Evolutionary conservation across 2,888 invertebrate genomes (phyloP), one percentile per base, ranked within the genome.

Genomic region (Idaea straminata): DNA sequence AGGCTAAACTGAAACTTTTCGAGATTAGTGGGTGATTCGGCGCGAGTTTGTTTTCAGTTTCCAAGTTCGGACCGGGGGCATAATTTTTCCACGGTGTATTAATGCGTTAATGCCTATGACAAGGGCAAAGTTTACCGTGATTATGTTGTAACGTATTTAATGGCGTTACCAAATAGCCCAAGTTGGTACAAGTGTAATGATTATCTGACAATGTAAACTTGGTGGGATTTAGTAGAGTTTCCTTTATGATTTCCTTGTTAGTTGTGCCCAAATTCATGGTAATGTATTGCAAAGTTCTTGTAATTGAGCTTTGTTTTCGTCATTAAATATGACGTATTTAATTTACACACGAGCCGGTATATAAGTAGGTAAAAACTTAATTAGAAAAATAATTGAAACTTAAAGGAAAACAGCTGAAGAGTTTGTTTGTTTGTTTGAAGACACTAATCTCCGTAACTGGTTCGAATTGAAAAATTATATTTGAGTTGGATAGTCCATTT

Each of bases 1-100:
- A 77, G 74, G 69, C 81, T 72, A 77, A 73, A 66, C 65, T 66
- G 69, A 25, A 71, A 78, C 69, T 78, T 80, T 72, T 57, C 64
- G 61, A 73, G 77, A 81, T 81, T 77, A 79, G 76, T 69, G 68
- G 73, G 62, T 69, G 62, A 66, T 66, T 65, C 69, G 63, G 65
- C 61, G 16, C 64, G 67, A 72, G 64, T 69, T 74, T 72, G 71
- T 72, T 74, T 58, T 62, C 58, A 72, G 71, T 69, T 70, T 62
- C 60, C 59, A 66, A 70, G 66, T 73, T 70, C 66, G 64, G 64
- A 35, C 68, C 59, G 61, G 2, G 13, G 34, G 62, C 36, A 72
- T 73, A 66, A 69, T 74, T 76, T 75, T 74, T 75, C 69, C 70
- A 72, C 69, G 71, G 69, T 66, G 74, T 74, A 72, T 68, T 74